Percentiles rank a stretch among this genome's conserved stretches.
phyloP scores from a whole-genome alignment of 1,140 invertebrate species.

The Streblospio benedicti region DNA sequence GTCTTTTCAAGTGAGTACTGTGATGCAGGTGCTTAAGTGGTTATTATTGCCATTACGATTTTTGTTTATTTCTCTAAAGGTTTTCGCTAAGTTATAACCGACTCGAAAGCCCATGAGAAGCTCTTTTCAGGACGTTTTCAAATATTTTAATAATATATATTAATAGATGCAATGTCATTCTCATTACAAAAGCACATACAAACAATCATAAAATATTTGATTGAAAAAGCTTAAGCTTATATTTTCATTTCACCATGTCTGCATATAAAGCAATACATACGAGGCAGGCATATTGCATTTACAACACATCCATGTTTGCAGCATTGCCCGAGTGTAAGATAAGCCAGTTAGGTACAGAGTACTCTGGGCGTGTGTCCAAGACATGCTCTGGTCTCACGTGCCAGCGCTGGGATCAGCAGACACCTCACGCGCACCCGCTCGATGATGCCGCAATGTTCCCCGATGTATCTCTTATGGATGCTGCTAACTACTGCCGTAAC shows the following conservation, averaged over 20 bases:
- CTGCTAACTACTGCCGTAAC: constrained; percentile 13
- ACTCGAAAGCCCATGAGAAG: too few relatives aligned
- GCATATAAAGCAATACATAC: not conserved
- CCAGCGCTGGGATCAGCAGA: constrained; percentile 22
- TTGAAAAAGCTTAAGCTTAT: too few relatives aligned
- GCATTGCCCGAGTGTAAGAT: not conserved
- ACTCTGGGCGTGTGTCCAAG: constrained; percentile 15
- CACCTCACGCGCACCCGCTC: constrained; percentile 19
- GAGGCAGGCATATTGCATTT: too few relatives aligned
- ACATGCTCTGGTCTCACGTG: constrained; percentile 20
- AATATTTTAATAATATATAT: too few relatives aligned
- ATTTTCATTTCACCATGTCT: not conserved
- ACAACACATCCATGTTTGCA: too few relatives aligned
- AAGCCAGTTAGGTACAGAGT: constrained; percentile 11
- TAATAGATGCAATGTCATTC: too few relatives aligned
- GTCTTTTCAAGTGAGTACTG: not conserved
- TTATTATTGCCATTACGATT: not conserved
- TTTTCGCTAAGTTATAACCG: not conserved
- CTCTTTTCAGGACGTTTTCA: too few relatives aligned
- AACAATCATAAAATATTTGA: too few relatives aligned
- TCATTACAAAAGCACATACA: too few relatives aligned
- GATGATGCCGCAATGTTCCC: constrained; percentile 2
- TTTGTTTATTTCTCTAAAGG: not conserved
- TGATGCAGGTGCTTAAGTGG: not conserved
- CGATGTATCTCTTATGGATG: constrained; percentile 1